Evolutionary conservation across 1,140 invertebrate genomes (phyloP), one percentile per base, ranked within the genome.

Genomic region (Tenebrio molitor): DNA sequence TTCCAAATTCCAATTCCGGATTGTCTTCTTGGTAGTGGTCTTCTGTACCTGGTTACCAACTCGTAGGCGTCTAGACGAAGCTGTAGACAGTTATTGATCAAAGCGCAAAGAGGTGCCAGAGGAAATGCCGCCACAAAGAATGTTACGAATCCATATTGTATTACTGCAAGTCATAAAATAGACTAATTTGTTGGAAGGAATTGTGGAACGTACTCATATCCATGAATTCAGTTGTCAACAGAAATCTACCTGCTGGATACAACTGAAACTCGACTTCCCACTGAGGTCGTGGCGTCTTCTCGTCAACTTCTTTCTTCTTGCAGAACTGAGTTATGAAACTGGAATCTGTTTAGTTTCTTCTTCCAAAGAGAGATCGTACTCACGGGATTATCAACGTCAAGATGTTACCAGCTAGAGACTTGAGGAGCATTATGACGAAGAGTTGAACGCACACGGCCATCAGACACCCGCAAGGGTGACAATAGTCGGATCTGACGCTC

Each of bases 61-160:
- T 93, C 94, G 72, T 89, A 88, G 4, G 92, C 92, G 80, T 94
- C 92, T 29, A 94, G 81, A 21, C 93, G 85, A 17, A 94, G 90
- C 81, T 94, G 92, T 0, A 92, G 90, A 79, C 91, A 88, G 81
- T 95, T 95, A 81, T 94, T 94, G 0, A 94, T 83, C 23, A 94
- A 81, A 1, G 93, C 92, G 81, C 94, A 89, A 1, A 94, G 80
- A 12, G 93, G 93, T 1, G 91, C 92, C 70, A 94, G 76, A 0
- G 93, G 93, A 79, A 94, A 93, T 0, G 93, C 93, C 23, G 91
- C 88, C 70, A 93, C 92, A 79, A 95, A 95, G 39, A 95, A 88
- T 17, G 92, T 93, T 42, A 93, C 91, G 79, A 95, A 94, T 0
- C 93, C 93, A 81, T 92, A 94, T 84, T 95, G 93, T 1, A 95